Evolutionary conservation across 2,797 vertebrate species (phyloP).

Genomic region (Hephaestus fuliginosus): DNA sequence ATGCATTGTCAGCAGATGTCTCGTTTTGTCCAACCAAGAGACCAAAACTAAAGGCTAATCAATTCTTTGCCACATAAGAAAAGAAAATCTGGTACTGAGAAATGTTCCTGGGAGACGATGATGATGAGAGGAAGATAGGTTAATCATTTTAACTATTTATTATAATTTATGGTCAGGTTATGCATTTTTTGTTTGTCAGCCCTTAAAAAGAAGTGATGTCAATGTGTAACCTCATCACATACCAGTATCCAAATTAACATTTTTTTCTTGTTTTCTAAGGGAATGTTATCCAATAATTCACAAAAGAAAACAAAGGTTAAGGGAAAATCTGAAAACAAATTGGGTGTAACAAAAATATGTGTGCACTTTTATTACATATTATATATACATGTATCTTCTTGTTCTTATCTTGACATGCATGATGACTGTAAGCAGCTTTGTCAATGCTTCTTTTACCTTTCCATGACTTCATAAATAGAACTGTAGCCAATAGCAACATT

Average conservation of each 20-base stretch:
- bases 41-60: too few species aligned
- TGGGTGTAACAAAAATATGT: background rate
- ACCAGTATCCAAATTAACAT: background rate
- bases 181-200: too few species aligned
- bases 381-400: too few species aligned
- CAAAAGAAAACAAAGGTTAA: background rate
- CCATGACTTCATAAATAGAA: background rate
- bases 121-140: too few species aligned
- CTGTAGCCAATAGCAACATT: constrained; percentile 8
- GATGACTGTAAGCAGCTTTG: background rate
- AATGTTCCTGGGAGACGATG: too few species aligned
- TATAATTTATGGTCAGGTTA: too few species aligned
- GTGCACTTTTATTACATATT: background rate
- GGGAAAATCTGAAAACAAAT: background rate
- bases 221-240: background rate
- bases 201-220: background rate
- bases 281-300: background rate
- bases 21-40: too few species aligned
- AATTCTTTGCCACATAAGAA: too few species aligned
- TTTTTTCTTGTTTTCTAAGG: background rate
- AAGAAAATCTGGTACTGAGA: too few species aligned
- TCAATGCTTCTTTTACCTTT: background rate
- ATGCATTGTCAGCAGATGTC: too few species aligned
- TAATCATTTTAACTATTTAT: too few species aligned
- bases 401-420: too few species aligned